Evolutionary conservation across 1,140 invertebrate species (phyloP).

Genomic region (Cherax quadricarinatus): DNA sequence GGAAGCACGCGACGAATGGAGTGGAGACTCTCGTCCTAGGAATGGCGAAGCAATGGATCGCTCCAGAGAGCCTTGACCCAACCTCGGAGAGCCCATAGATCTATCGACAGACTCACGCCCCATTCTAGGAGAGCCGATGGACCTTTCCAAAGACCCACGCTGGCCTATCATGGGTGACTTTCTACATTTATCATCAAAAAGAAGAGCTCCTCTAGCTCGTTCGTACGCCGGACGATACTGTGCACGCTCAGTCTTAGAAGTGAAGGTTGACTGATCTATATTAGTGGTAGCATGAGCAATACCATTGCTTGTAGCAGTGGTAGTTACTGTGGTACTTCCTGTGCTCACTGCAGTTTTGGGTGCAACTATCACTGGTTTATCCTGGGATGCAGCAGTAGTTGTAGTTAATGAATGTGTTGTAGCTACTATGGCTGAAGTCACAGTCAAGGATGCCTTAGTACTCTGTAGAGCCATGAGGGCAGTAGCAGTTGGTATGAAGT

Average conservation of each 20-base stretch:
- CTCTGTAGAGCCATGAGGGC: conserved; percentile 74
- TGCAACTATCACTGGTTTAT: conserved; percentile 19
- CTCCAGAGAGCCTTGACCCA: conserved; percentile 47
- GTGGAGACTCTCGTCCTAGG: conserved; percentile 63
- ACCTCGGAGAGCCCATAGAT: conserved; percentile 64
- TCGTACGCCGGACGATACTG: conserved; percentile 51
- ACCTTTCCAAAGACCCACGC: conserved; percentile 58
- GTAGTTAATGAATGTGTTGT: conserved; percentile 8
- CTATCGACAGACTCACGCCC: conserved; percentile 60
- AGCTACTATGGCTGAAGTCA: not conserved
- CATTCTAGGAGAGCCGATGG: conserved; percentile 57
- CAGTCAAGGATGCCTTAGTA: conserved; percentile 25
- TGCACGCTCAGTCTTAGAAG: conserved; percentile 8
- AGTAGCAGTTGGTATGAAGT: conserved; percentile 76
- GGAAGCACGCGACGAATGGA: conserved; percentile 65
- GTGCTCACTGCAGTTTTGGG: not conserved
- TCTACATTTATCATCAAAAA: conserved; percentile 52
- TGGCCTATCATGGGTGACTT: conserved; percentile 27
- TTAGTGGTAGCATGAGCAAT: conserved; percentile 31
- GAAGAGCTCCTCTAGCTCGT: conserved; percentile 55
- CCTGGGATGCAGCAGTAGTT: conserved; percentile 48
- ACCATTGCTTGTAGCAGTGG: conserved; percentile 37
- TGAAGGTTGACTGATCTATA: conserved; percentile 1
- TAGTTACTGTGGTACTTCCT: not conserved
- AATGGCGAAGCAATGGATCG: conserved; percentile 64